Percentiles rank a stretch among this genome's conserved stretches.
These are phyloP conservation scores for Delphinus delphis DNA, from an alignment of 2,113 vertebrate genomes.

Conservation along the genomic window DNA sequence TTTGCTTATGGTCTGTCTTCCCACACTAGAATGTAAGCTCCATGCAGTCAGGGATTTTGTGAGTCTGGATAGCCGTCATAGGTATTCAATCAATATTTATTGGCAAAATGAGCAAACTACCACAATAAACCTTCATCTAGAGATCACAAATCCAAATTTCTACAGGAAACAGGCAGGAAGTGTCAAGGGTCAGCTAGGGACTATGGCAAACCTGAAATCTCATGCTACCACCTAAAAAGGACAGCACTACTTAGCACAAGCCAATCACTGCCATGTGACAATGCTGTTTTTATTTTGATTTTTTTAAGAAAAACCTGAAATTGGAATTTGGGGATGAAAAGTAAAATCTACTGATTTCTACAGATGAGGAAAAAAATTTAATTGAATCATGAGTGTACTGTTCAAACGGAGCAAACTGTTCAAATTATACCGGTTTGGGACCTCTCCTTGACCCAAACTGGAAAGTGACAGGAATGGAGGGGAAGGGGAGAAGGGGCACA, in stretches of 20 bases:
- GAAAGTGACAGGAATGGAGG: neutral
- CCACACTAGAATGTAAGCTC: neutral
- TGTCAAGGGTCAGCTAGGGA: too few species aligned
- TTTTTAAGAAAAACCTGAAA: neutral
- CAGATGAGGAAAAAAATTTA: neutral
- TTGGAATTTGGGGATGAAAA: neutral
- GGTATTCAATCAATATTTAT: neutral
- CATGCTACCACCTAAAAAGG: neutral
- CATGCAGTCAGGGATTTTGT: neutral
- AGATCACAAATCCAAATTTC: neutral
- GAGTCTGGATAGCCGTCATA: neutral
- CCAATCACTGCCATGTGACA: neutral
- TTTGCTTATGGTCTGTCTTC: neutral
- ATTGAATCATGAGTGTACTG: neutral
- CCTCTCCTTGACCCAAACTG: neutral
- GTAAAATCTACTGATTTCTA: neutral
- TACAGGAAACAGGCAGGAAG: neutral
- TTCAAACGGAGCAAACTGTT: neutral
- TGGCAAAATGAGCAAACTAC: neutral
- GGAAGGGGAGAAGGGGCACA: accelerated
- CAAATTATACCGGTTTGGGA: neutral
- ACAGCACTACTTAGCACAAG: neutral
- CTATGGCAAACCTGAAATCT: neutral
- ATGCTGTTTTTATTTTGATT: neutral
- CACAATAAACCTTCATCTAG: neutral